Evolutionary conservation across 2,113 vertebrate genomes (phyloP), one percentile per base, ranked within the genome.

Genomic region (Istiophorus platypterus): DNA sequence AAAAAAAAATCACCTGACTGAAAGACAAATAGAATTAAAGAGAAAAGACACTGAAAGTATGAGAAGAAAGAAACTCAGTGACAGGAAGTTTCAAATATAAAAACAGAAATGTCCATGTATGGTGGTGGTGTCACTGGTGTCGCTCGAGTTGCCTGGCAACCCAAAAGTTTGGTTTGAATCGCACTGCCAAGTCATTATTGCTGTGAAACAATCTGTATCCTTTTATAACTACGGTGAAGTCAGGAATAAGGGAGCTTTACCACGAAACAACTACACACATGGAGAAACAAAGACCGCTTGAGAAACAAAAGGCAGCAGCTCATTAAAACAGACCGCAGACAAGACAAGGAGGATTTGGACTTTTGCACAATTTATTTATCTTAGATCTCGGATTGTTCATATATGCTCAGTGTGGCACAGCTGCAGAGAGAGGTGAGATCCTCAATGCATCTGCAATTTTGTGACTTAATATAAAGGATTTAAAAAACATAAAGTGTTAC

Each of bases 111-210:
- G 24, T 63, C 88, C 83, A 82, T 81, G 80, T 81, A 87, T 3
- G 57, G 86, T 34, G 31, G 31, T 34, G 31, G 31, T 34, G 31
- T 68, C 14, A 8, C 62, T 22, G 73, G 67, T 85, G 87, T 79
- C 18, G n/a, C 65, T 78, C 37, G 67, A 88, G 91, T 91, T 89
- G 82, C 90, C 78, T 81, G 83, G 90, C 87, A 91, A 93, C 90
- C 42, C 26, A 65, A 88, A 91, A 81, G 76, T 91, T 92, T 91
- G 88, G 78, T 86, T 75, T 51, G 26, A 78, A 52, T 81, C 75
- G 82, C 47, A 51, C 49, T 69, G 72, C 61, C 74, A 78, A 84
- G 79, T 89, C 81, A 74, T 89, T 89, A 85, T 77, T 73, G 59
- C 81, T 78, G 74, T 87, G 87, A 87, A 89, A 88, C 82, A 86